phyloP scores from a whole-genome alignment of 2,113 vertebrate genomes.

The Eubucco bourcierii region DNA sequence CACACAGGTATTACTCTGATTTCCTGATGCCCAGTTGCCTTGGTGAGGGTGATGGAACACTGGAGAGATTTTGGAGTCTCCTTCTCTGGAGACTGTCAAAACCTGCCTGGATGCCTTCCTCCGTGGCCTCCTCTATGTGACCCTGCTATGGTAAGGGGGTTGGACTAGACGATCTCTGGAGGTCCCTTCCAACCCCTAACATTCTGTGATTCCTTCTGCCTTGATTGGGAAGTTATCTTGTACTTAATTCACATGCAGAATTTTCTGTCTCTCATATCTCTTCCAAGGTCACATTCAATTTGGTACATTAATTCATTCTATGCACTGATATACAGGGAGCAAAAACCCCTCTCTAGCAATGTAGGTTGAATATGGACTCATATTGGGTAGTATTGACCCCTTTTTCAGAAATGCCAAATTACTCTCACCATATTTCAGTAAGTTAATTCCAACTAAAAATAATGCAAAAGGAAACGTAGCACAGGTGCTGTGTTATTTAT shows the following conservation, averaged over 20 bases:
- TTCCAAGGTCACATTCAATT: neutral
- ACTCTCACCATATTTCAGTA: neutral
- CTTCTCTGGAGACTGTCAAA: too few relatives aligned
- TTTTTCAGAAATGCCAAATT: neutral
- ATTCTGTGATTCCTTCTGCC: neutral
- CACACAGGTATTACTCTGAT: neutral
- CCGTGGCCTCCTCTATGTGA: too few relatives aligned
- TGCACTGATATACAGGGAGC: neutral
- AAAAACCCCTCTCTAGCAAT: neutral
- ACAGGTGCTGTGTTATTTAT: neutral
- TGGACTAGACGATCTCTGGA: too few relatives aligned
- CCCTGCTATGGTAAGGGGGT: too few relatives aligned
- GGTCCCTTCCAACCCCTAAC: too few relatives aligned
- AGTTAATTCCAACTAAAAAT: constrained; percentile 14
- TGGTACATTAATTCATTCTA: neutral
- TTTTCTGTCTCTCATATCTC: neutral
- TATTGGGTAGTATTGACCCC: neutral
- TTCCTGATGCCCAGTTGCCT: neutral
- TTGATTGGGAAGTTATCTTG: neutral
- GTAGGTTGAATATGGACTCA: neutral
- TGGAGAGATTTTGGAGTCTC: too few relatives aligned
- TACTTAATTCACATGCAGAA: neutral
- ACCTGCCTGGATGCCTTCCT: too few relatives aligned
- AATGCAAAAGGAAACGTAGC: neutral
- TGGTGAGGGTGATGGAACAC: too few relatives aligned